Percentiles rank a stretch among this genome's conserved stretches.
Evolutionary conservation across 2,797 vertebrate genomes (phyloP).

Genomic region (Loris lydekkerianus): DNA sequence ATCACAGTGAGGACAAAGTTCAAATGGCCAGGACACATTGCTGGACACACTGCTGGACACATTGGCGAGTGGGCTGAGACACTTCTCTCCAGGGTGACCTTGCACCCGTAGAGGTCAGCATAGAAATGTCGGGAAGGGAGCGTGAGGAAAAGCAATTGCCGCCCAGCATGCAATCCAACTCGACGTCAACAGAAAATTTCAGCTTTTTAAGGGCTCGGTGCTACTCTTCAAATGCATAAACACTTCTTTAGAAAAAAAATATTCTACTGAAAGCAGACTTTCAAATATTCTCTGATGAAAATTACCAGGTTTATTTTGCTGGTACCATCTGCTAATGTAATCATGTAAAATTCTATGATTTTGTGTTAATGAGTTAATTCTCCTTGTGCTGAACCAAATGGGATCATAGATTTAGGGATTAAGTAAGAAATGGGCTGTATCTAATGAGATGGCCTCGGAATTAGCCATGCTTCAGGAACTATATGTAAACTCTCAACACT

Average conservation of each 20-base stretch:
- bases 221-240: slow-evolving; percentile 40
- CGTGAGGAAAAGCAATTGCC: not conserved
- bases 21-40: not conserved
- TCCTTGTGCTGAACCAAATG: slow-evolving; percentile 51
- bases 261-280: slow-evolving; percentile 59
- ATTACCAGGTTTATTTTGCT: slow-evolving; percentile 75
- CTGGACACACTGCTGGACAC: not conserved
- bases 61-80: not conserved
- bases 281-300: slow-evolving; percentile 72
- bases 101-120: not conserved
- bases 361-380: slow-evolving; percentile 69
- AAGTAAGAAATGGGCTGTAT: slow-evolving; percentile 35
- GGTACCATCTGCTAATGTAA: slow-evolving; percentile 70
- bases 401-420: not conserved
- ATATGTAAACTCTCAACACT: not conserved
- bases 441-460: slow-evolving; percentile 1
- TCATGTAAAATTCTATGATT: slow-evolving; percentile 69
- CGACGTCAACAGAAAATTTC: not conserved
- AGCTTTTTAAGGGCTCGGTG: not conserved
- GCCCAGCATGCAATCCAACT: not conserved
- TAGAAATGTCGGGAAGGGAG: not conserved
- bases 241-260: not conserved
- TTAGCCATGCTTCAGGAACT: not conserved
- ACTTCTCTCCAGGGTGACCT: not conserved
- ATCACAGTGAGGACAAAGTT: not conserved